Evolutionary conservation across 1,140 invertebrate genomes (phyloP), one percentile per base, ranked within the genome.

Genomic region (Drosophila lacteicornis): DNA sequence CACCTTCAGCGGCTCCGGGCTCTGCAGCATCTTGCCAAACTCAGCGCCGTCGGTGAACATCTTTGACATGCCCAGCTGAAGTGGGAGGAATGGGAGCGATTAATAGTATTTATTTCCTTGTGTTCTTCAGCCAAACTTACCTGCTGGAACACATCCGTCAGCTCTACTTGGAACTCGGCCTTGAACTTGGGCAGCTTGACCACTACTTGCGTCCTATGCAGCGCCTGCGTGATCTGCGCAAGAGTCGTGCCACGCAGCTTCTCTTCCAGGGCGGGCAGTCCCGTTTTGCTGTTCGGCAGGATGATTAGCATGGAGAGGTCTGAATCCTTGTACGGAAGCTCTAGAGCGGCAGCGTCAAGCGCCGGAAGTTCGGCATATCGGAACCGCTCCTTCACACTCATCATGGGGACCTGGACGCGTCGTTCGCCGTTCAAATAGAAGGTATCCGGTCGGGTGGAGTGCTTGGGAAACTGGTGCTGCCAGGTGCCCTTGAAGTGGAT

Each of bases 171-270:
- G 36, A 93, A 93, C 83, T 95, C 94, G 4, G 95, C 93, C 79
- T 94, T 94, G 83, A 96, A 96, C 81, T 94, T 95, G 2, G 96
- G 96, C 30, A 96, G 47, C 25, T 86, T 93, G 1, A 96, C 80
- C 2, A 92, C 43, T 4, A 95, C 93, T 67, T 94, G 90, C 0
- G 68, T 75, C 0, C 19, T 17, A 1, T 55, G 40, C 42, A 94
- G 81, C 9, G 74, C 67, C 6, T 92, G 60, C 0, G 93, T 74
- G 4, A 94, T 79, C 12, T 87, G 55, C 0, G 67, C 74, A 0
- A 94, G 57, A 4, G 90, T 88, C 3, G 92, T 67, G 38, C 70
- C 73, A n/a, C 91, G 74, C 9, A 95, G 71, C 75, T 94, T 94
- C 13, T 93, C 70, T 76, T 94, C 93, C 43, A 95, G 65, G 2